Percentiles rank a stretch among this genome's conserved stretches.
phyloP scores from a whole-genome alignment of 2,113 vertebrate genomes.

The Malurus cyaneus region DNA sequence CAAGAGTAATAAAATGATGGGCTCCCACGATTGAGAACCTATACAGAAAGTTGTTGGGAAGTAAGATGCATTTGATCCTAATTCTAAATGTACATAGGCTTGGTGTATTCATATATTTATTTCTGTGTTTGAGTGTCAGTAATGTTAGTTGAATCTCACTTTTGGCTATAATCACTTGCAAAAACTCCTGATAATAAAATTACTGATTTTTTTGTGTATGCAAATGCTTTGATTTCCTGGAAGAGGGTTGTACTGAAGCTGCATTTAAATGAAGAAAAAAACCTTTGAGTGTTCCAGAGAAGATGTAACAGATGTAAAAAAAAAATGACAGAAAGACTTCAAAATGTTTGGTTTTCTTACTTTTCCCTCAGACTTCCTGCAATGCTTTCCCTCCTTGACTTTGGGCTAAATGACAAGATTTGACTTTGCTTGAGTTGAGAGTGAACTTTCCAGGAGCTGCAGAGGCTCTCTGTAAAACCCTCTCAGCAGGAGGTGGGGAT shows the following conservation, averaged over 20 bases:
- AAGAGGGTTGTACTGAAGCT: not conserved
- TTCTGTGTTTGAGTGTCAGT: not conserved
- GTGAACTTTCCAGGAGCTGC: not conserved
- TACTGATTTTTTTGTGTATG: not conserved
- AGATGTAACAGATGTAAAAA: not conserved
- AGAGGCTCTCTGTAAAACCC: not conserved
- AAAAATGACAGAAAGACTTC: not conserved
- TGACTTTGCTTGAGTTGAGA: not conserved
- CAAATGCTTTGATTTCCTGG: not conserved
- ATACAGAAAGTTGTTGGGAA: not conserved
- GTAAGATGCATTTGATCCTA: not conserved
- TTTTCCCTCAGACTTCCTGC: not conserved
- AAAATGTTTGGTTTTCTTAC: not conserved
- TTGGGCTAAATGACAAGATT: not conserved
- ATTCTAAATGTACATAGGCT: not conserved
- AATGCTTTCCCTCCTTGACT: accelerated
- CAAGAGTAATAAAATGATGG: not conserved
- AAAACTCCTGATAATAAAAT: not conserved
- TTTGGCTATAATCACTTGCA: not conserved
- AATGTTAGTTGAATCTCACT: not conserved
- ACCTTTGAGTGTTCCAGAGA: not conserved
- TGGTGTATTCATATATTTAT: not conserved
- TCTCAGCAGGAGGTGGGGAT: not conserved
- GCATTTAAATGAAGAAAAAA: not conserved
- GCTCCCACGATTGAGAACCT: not conserved